Evolutionary conservation across 2,888 invertebrate genomes (phyloP).

Genomic region (Cephus nigrinus): DNA sequence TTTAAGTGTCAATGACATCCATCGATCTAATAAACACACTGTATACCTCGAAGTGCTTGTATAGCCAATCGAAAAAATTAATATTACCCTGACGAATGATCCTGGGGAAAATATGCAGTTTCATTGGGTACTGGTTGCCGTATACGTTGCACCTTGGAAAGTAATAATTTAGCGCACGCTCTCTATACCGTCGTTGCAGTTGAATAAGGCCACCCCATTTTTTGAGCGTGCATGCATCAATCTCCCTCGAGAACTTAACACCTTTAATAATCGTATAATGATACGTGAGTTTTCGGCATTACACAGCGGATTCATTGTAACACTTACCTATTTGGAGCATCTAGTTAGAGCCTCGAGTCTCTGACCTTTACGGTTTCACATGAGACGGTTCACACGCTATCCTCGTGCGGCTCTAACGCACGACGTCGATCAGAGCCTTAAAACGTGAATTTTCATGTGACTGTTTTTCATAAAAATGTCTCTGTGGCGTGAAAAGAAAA

Average conservation of each 20-base stretch:
- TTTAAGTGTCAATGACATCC: neutral
- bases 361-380: neutral
- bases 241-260: conserved; percentile 26
- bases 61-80: neutral
- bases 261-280: conserved; percentile 37
- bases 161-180: neutral
- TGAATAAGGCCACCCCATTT: neutral
- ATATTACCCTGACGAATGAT: neutral
- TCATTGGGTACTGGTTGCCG: neutral
- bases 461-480: neutral
- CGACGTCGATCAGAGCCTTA: neutral
- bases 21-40: neutral
- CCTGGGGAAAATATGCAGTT: neutral
- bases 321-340: conserved; percentile 12
- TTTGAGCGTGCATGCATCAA: conserved; percentile 26
- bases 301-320: conserved; percentile 25
- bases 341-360: conserved; percentile 1
- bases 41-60: neutral
- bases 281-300: conserved; percentile 34
- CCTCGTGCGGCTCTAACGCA: neutral
- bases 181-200: neutral
- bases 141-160: conserved; percentile 2
- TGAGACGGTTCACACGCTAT: neutral
- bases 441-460: neutral
- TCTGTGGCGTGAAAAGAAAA: conserved; percentile 3